phyloP scores from a whole-genome alignment of 2,888 invertebrate genomes.

The Arge pagana region DNA sequence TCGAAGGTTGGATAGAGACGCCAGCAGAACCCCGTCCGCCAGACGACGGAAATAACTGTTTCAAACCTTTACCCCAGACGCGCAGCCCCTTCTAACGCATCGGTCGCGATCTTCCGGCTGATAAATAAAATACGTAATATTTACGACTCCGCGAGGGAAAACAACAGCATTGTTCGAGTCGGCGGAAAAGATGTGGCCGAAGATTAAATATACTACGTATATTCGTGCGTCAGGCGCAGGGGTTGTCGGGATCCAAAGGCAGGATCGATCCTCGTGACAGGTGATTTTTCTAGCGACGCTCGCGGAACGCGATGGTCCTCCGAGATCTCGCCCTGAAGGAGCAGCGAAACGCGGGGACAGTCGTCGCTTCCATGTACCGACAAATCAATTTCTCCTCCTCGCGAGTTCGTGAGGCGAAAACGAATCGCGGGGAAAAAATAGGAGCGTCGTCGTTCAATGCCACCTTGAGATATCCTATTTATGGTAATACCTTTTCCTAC shows the following conservation, averaged over 20 bases:
- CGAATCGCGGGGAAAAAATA: not conserved
- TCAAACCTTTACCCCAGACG: conserved; percentile 14
- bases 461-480: no score
- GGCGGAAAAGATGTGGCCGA: conserved; percentile 13
- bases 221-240: conserved; percentile 6
- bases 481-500: not conserved
- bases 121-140: conserved; percentile 46
- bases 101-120: conserved; percentile 38
- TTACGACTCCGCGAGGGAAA: conserved; percentile 42
- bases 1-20: conserved; percentile 10
- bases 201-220: conserved; percentile 25
- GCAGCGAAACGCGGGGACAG: conserved; percentile 25
- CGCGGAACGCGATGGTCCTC: conserved; percentile 29
- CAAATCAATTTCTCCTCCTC: conserved; percentile 33
- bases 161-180: conserved; percentile 36
- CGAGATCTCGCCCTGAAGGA: conserved; percentile 26
- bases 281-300: conserved; percentile 24
- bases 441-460: not conserved
- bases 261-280: conserved; percentile 12
- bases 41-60: conserved; percentile 16
- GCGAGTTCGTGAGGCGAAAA: conserved; percentile 32
- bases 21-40: not conserved
- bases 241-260: conserved; percentile 14
- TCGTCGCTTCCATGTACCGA: conserved; percentile 32
- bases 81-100: conserved; percentile 28